Percentiles rank a stretch among this genome's conserved stretches.
These are phyloP conservation scores for Cisticola juncidis DNA, from an alignment of 2,113 vertebrate genomes.

Conservation along the genomic window DNA sequence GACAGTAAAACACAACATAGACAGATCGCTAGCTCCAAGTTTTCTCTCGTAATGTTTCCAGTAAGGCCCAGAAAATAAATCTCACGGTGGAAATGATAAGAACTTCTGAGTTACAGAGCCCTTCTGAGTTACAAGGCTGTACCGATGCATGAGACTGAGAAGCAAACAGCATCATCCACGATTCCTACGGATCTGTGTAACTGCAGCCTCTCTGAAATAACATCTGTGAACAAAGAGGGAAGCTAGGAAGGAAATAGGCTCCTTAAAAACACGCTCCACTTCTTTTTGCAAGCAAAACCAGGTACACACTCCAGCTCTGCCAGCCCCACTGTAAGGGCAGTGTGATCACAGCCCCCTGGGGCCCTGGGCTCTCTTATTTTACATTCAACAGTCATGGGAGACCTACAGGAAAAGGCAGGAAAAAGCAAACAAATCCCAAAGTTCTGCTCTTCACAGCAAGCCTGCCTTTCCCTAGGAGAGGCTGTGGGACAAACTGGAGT, in stretches of 20 bases:
- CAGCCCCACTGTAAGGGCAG: background rate
- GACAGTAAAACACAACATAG: slow-evolving; percentile 46
- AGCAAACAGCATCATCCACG: background rate
- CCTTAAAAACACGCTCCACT: slow-evolving; percentile 50
- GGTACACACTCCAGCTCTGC: background rate
- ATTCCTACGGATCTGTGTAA: slow-evolving; percentile 11
- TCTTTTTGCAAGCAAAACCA: slow-evolving; percentile 13
- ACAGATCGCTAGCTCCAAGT: slow-evolving; percentile 11
- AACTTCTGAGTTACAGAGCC: background rate
- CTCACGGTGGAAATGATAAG: background rate
- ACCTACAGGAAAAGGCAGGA: background rate
- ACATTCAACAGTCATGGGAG: background rate
- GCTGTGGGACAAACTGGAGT: background rate
- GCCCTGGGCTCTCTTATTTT: background rate
- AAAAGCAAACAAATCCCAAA: background rate
- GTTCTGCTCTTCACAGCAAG: background rate
- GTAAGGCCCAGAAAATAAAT: slow-evolving; percentile 44
- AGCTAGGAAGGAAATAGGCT: background rate
- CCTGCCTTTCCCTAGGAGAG: background rate
- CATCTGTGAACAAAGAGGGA: background rate
- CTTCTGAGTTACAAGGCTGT: background rate
- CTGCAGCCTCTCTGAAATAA: slow-evolving; percentile 38
- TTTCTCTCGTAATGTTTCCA: slow-evolving; percentile 26
- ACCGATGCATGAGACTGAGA: background rate
- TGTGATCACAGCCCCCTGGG: background rate